phyloP scores from a whole-genome alignment of 1,140 invertebrate genomes.

The Aphelenchoides besseyi region DNA sequence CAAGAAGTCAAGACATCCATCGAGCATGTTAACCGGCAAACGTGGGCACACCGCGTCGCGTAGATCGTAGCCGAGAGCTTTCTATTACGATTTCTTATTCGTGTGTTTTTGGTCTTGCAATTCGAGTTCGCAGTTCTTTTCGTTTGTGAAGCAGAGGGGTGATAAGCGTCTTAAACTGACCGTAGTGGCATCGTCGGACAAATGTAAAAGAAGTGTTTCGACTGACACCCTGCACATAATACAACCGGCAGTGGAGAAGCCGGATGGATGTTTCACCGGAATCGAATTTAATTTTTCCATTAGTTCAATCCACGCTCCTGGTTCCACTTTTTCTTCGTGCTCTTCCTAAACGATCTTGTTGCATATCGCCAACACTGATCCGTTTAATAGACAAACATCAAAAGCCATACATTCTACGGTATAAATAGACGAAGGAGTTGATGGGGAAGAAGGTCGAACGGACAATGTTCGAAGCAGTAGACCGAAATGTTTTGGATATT shows the following conservation, averaged over 20 bases:
- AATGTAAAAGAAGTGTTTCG: conserved; percentile 4
- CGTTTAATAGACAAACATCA: neutral
- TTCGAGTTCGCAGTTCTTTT: neutral
- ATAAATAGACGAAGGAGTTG: neutral
- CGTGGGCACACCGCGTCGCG: conserved; percentile 25
- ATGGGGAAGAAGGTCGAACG: neutral
- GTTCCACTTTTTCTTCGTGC: conserved; percentile 8
- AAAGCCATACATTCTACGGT: neutral
- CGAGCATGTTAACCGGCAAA: conserved; percentile 18
- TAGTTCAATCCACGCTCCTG: conserved; percentile 8
- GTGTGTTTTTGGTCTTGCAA: conserved; percentile 7
- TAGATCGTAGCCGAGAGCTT: conserved; percentile 27
- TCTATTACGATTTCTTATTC: conserved; percentile 20
- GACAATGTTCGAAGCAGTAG: neutral
- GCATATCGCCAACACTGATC: neutral
- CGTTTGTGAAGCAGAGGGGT: neutral
- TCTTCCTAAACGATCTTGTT: neutral
- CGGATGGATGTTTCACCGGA: neutral
- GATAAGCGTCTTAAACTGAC: neutral
- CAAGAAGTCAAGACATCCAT: conserved; percentile 32
- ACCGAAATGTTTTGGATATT: conserved; percentile 6
- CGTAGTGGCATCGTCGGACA: conserved; percentile 1
- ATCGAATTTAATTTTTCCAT: conserved; percentile 16
- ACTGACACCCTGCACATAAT: neutral
- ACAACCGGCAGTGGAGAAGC: neutral